These are phyloP conservation scores for Peromyscus polionotus DNA, from an alignment of 2,113 vertebrate genomes.

Conservation along the genomic window DNA sequence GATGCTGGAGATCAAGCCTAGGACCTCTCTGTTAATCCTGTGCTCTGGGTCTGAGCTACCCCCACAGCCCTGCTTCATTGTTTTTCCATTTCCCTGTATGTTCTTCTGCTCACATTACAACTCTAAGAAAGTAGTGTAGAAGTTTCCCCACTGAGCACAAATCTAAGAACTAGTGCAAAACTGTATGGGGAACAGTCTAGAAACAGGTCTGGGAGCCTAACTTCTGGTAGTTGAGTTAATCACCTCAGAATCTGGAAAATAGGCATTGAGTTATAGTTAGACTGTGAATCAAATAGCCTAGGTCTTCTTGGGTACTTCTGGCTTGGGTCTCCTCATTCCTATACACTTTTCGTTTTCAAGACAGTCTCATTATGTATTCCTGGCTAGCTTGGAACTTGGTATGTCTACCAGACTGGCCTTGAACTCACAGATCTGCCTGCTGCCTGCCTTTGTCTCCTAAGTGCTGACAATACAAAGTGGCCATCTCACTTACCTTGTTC, in stretches of 20 bases:
- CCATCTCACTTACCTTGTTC: background rate
- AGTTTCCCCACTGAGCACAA: background rate
- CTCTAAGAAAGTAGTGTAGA: background rate
- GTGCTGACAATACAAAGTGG: no score
- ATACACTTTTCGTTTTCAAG: background rate
- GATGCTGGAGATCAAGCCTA: no score
- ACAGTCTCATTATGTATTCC: background rate
- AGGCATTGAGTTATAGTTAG: background rate
- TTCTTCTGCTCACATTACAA: background rate
- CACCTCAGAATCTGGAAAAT: background rate
- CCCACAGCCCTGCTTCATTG: no score
- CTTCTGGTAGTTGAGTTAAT: background rate
- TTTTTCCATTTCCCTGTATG: fast-evolving
- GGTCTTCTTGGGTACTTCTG: background rate
- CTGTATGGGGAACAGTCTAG: background rate
- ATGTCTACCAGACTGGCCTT: background rate
- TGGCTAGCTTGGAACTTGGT: background rate
- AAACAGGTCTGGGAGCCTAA: background rate
- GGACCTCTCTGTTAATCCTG: no score
- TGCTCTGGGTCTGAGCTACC: background rate
- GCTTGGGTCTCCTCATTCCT: background rate
- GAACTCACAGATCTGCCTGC: background rate
- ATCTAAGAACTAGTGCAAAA: background rate
- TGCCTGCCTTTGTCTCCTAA: no score
- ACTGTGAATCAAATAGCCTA: background rate